These are phyloP conservation scores for Brachynemurus nebulosus DNA, from an alignment of 2,888 invertebrate genomes.

Conservation along the genomic window DNA sequence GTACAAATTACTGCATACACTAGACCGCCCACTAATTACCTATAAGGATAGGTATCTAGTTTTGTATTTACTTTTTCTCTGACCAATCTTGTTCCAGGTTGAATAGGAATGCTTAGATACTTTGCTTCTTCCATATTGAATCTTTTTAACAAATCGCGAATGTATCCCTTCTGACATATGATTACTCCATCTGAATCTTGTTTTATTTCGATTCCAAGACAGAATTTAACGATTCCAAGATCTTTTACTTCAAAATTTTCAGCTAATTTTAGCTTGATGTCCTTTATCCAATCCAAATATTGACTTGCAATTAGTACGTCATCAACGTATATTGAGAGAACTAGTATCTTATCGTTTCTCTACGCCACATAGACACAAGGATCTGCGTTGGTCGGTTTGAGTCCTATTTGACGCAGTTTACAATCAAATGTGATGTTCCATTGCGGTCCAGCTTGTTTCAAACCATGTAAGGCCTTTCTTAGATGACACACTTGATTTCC, in stretches of 20 bases:
- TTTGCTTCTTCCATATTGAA: not conserved
- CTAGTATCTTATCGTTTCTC: not conserved
- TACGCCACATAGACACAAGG: not conserved
- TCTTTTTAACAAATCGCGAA: not conserved
- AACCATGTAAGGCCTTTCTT: not conserved
- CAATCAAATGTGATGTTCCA: not conserved
- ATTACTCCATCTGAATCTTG: not conserved
- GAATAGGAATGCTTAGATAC: not conserved
- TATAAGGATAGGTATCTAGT: too few species aligned
- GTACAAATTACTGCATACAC: not conserved
- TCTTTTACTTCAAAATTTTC: constrained; percentile 1
- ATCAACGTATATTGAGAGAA: not conserved
- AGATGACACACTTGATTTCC: not conserved
- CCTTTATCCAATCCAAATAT: not conserved
- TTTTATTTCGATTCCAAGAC: not conserved
- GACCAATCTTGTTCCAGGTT: not conserved
- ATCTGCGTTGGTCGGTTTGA: not conserved
- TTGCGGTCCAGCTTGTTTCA: constrained; percentile 2
- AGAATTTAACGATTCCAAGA: not conserved
- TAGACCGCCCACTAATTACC: too few species aligned
- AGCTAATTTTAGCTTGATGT: not conserved
- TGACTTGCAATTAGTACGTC: not conserved
- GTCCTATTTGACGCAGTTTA: not conserved
- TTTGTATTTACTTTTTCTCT: not conserved
- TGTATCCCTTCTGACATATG: not conserved